Evolutionary conservation across 2,113 vertebrate genomes (phyloP).

Genomic region (Oryzias melastigma): DNA sequence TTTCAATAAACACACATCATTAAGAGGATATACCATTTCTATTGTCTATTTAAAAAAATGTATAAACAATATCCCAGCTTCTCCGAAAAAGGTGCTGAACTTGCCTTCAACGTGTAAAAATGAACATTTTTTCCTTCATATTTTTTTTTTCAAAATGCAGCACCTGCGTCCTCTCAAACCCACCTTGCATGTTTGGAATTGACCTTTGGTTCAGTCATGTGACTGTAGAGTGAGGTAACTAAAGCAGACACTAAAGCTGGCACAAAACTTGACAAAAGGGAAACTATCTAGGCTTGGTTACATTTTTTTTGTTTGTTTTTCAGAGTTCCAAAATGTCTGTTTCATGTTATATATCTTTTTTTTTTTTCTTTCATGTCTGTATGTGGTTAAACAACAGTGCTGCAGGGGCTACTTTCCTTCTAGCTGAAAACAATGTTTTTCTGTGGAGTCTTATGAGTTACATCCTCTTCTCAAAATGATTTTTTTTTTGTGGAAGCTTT

Average conservation of each 20-base stretch:
- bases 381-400: slow-evolving; percentile 27
- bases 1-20: slow-evolving; percentile 38
- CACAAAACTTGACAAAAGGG: slow-evolving; percentile 75
- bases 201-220: slow-evolving; percentile 64
- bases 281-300: slow-evolving; percentile 76
- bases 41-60: slow-evolving; percentile 30
- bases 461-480: slow-evolving; percentile 54
- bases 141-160: slow-evolving; percentile 42
- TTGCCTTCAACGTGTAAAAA: slow-evolving; percentile 33
- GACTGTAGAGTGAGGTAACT: slow-evolving; percentile 57
- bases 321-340: slow-evolving; percentile 44
- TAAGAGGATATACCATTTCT: slow-evolving; percentile 30
- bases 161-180: slow-evolving; percentile 32
- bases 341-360: slow-evolving; percentile 33
- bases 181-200: slow-evolving; percentile 46
- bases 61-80: slow-evolving; percentile 21
- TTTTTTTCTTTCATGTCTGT: slow-evolving; percentile 5
- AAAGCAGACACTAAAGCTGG: slow-evolving; percentile 75
- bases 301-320: slow-evolving; percentile 37
- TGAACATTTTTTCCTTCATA: slow-evolving; percentile 45
- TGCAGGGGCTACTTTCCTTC: slow-evolving; percentile 56
- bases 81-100: slow-evolving; percentile 31
- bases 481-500: slow-evolving; percentile 74
- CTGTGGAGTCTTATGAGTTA: slow-evolving; percentile 56
- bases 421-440: slow-evolving; percentile 51